Conservation (phyloP, 2,888 invertebrate species). For the Pollenia labialis region DNA sequence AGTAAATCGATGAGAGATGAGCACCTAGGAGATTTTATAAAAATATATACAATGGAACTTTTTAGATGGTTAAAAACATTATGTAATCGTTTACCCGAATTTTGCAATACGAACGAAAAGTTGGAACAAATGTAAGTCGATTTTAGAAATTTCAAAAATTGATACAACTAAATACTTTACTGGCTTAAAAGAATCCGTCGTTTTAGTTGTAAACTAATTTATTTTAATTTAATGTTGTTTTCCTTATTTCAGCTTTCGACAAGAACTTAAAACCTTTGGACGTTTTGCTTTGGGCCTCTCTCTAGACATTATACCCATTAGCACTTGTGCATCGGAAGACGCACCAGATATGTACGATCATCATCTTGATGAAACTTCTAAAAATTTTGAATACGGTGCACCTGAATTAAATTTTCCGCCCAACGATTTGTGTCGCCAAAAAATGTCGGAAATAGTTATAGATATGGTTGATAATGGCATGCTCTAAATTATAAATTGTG, state of each 20-base stretch:
- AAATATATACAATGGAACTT: constrained; percentile 87
- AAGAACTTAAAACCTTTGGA: constrained; percentile 87
- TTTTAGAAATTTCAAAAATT: background rate
- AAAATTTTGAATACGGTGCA: constrained; percentile 80
- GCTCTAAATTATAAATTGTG: constrained; percentile 82
- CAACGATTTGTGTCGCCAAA: constrained; percentile 87
- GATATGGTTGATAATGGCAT: constrained; percentile 88
- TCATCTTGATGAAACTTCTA: constrained; percentile 78
- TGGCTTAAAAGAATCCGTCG: background rate
- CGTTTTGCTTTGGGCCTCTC: constrained; percentile 89
- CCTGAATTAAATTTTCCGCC: constrained; percentile 84
- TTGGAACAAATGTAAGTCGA: constrained; percentile 86
- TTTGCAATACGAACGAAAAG: constrained; percentile 84
- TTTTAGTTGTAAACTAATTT: constrained; percentile 3
- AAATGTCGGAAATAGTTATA: constrained; percentile 88
- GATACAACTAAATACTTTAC: background rate
- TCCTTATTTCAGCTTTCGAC: constrained; percentile 85
- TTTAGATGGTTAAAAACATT: constrained; percentile 86
- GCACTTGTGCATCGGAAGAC: constrained; percentile 88
- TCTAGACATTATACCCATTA: constrained; percentile 89
- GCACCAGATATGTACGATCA: constrained; percentile 88
- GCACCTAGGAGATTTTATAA: constrained; percentile 86
- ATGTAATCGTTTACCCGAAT: constrained; percentile 83
- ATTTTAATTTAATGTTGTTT: background rate
- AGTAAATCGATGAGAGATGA: constrained; percentile 86